Base-by-base conservation (phyloP, 1,140 invertebrate species). In the Drosophila sulfurigaster region DNA sequence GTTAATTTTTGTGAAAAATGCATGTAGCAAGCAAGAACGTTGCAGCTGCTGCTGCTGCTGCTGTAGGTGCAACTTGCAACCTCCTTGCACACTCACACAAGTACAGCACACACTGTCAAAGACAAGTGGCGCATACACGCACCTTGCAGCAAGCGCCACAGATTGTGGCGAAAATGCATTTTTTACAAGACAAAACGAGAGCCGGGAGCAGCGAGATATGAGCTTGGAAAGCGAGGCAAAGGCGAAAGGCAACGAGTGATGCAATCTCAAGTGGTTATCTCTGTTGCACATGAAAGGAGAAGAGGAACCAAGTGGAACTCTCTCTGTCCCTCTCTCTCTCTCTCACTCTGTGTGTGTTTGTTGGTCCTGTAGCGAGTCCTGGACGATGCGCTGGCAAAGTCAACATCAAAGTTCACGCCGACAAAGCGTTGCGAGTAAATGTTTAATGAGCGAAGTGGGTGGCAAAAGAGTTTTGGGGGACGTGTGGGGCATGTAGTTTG, bases 321-420 rank as follows among this genome's bases (percentile, higher is more conserved):
- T 20, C 20, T 20, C 20, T n/a, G n/a, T 4, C 20, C 3, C 20
- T 25, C 20, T 25, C 20, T 20, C 20, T 20, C 20, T 20, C 20
- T 20, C 3, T 25, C 20, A 25, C 20, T 25, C 20, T 38, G 1
- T 8, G 32, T 32, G 32, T 10, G 35, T 10, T 38, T 7, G 2
- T 38, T 43, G 35, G 6, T 30, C 7, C 20, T 16, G 13, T 11
- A 54, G 58, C 20, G 57, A 56, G 57, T 60, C 71, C 71, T 74
- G 59, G 38, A 56, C 64, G 49, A 28, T 13, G 49, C 54, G 54
- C 48, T 28, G 64, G 58, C 81, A 88, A 76, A 88, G 81, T 88
- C 85, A 88, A 89, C 85, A 89, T 89, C 85, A 89, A 89, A 90
- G 85, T 89, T 89, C 85, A 90, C 85, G 85, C 85, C 85, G 85